A percentile compares a stretch with the other conserved stretches of the same genome.
Evolutionary conservation across 2,888 invertebrate species (phyloP).

Genomic region (Ischnura elegans): DNA sequence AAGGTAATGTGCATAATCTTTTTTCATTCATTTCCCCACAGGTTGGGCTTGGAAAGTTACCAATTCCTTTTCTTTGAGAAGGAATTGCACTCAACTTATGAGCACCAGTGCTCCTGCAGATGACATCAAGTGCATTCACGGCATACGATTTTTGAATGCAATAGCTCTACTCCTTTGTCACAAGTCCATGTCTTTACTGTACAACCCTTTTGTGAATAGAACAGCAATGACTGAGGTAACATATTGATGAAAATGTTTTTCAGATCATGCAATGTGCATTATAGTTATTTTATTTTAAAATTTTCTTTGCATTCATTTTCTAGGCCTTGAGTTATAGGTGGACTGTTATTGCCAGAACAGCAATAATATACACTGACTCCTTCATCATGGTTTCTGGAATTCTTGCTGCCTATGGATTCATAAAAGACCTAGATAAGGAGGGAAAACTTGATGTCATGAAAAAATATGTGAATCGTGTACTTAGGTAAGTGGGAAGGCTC

Average conservation of each 20-base stretch:
- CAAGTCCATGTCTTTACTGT: constrained; percentile 82
- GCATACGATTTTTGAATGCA: constrained; percentile 80
- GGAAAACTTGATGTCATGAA: constrained; percentile 79
- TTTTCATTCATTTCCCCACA: not conserved
- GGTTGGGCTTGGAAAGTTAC: constrained; percentile 52
- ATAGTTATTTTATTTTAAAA: constrained; percentile 67
- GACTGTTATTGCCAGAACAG: constrained; percentile 82
- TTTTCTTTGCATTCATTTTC: constrained; percentile 60
- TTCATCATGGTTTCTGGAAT: constrained; percentile 83
- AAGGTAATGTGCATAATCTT: not conserved
- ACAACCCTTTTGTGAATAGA: constrained; percentile 81
- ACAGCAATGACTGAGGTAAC: constrained; percentile 80
- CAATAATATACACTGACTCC: constrained; percentile 83
- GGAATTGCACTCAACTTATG: constrained; percentile 68
- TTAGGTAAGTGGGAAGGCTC: constrained; percentile 78
- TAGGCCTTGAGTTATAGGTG: constrained; percentile 78
- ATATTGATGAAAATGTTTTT: too few species aligned
- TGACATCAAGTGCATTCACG: constrained; percentile 76
- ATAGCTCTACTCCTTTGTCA: constrained; percentile 81
- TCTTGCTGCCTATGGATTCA: constrained; percentile 80
- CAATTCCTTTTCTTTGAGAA: constrained; percentile 70
- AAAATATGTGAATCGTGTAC: constrained; percentile 80
- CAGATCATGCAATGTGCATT: too few species aligned
- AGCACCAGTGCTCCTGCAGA: constrained; percentile 46
- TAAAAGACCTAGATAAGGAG: constrained; percentile 79